A percentile compares a stretch with the other conserved stretches of the same genome.
These are phyloP conservation scores for Argynnis bischoffii DNA, from an alignment of 2,888 invertebrate species.

Conservation along the genomic window DNA sequence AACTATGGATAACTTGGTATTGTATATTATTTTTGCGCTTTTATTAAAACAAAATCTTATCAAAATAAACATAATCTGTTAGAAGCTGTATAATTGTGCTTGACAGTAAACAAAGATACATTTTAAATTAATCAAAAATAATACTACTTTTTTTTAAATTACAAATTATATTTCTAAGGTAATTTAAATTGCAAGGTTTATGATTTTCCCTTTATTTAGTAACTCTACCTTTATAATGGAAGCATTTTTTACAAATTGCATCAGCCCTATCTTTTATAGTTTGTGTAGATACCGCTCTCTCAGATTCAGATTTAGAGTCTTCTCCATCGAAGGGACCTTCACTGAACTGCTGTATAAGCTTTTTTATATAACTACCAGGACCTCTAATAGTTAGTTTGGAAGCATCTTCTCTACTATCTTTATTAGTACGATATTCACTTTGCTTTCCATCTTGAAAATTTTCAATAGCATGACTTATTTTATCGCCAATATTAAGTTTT, in stretches of 20 bases:
- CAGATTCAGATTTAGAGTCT: slow-evolving; percentile 67
- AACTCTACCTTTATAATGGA: slow-evolving; percentile 76
- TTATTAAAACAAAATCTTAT: slow-evolving; percentile 16
- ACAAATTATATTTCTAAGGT: no score
- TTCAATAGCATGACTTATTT: slow-evolving; percentile 63
- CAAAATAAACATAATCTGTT: slow-evolving; percentile 20
- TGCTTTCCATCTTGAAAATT: slow-evolving; percentile 66
- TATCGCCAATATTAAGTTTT: slow-evolving; percentile 66
- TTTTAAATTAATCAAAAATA: slow-evolving; percentile 1
- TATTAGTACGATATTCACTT: slow-evolving; percentile 49
- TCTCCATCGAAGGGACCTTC: slow-evolving; percentile 72
- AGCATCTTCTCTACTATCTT: slow-evolving; percentile 47
- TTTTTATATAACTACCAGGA: slow-evolving; percentile 76
- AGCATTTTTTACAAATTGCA: slow-evolving; percentile 78
- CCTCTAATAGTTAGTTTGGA: slow-evolving; percentile 71
- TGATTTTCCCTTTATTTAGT: slow-evolving; percentile 47
- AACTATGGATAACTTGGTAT: neutral
- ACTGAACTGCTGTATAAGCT: slow-evolving; percentile 77
- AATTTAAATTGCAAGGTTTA: no score
- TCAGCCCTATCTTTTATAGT: slow-evolving; percentile 73
- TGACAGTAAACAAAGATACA: slow-evolving; percentile 9
- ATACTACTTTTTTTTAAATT: neutral
- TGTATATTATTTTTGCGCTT: slow-evolving; percentile 26
- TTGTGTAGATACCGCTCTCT: slow-evolving; percentile 61
- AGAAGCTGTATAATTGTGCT: slow-evolving; percentile 23